Evolutionary conservation across 2,888 invertebrate species (phyloP), one percentile per base, ranked within the genome.

Genomic region (Kuschelorhynchus macadamiae): DNA sequence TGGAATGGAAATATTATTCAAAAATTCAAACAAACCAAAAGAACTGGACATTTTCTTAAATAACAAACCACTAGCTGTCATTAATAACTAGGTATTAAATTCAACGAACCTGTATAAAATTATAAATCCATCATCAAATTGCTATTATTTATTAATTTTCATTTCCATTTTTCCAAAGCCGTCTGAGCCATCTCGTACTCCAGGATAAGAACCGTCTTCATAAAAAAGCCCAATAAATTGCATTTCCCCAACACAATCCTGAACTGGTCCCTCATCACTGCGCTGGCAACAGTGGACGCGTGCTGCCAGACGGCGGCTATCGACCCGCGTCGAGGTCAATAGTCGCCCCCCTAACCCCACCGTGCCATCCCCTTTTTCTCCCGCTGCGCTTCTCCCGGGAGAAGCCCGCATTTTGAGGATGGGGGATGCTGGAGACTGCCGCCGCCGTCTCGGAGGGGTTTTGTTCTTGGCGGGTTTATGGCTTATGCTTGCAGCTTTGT

Each of bases 311-410:
- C 64, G 55, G 59, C 56, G 59, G 49, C 42, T 73, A 75, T 75
- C 75, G 72, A 73, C 72, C 70, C 76, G 72, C 73, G 44, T 70
- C 77, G 66, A 78, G 81, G 80, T 80, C 81, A 81, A 78, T 76
- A 68, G 63, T 68, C 63, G 63, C 41, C 68, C 59, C 68, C 59
- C 62, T 14, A 18, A 9, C 42, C 50, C 47, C 50, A 32, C 47
- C 39, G 33, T 46, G n/a, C 21, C 42, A 20, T 30, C 52, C 68
- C 57, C 46, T 67, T 57, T 57, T 62, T 44, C 61, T 55, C 61
- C 61, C 56, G 41, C 46, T 60, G 41, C 61, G 55, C 62, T 52
- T 44, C 68, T 62, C 59, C 67, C 56, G 55, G 61, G 67, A 61
- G 67, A 67, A 56, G 42, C 50, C 44, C 53, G 47, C 18, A 39